Conservation (phyloP, 30 jellyfish, hydroid and myxozoan species). For the Aurelia coerulea region DNA sequence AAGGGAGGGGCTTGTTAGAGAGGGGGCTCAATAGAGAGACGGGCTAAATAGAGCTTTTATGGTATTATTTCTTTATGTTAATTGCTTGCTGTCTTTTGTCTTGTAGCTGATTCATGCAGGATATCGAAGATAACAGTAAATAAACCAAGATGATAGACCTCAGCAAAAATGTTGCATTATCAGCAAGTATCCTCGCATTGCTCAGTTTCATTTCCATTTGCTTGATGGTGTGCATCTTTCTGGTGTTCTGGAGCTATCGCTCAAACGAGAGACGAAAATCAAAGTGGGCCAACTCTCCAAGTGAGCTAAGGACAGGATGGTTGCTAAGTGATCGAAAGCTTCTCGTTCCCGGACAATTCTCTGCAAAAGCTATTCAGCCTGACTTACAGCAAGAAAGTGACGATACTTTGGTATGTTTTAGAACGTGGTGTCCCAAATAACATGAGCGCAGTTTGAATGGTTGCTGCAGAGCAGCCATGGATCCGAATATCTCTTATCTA, state of each 20-base stretch:
- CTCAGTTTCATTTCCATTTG: constrained; percentile 62
- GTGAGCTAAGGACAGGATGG: constrained; percentile 80
- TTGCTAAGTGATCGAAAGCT: constrained; percentile 78
- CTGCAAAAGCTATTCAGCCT: constrained; percentile 86
- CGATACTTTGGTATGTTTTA: constrained; percentile 21
- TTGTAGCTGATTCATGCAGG: too few relatives aligned
- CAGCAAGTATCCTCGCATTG: constrained; percentile 72
- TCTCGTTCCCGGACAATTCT: constrained; percentile 89
- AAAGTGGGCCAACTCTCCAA: constrained; percentile 41
- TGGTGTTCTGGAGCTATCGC: constrained; percentile 74
- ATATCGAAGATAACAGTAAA: too few relatives aligned
- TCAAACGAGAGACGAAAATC: constrained; percentile 53
- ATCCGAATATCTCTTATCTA: too few relatives aligned
- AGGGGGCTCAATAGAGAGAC: too few relatives aligned
- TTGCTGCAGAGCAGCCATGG: too few relatives aligned
- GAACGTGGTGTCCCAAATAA: too few relatives aligned
- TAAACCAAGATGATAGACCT: constrained; percentile 7
- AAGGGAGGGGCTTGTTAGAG: too few relatives aligned
- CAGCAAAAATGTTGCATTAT: constrained; percentile 42
- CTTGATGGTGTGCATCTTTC: constrained; percentile 63
- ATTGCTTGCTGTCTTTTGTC: too few relatives aligned
- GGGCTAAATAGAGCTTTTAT: too few relatives aligned
- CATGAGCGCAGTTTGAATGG: too few relatives aligned
- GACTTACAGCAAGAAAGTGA: constrained; percentile 26
- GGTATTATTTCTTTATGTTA: too few relatives aligned